Conservation (phyloP, 2,888 invertebrate species). For the Meta bourneti region DNA sequence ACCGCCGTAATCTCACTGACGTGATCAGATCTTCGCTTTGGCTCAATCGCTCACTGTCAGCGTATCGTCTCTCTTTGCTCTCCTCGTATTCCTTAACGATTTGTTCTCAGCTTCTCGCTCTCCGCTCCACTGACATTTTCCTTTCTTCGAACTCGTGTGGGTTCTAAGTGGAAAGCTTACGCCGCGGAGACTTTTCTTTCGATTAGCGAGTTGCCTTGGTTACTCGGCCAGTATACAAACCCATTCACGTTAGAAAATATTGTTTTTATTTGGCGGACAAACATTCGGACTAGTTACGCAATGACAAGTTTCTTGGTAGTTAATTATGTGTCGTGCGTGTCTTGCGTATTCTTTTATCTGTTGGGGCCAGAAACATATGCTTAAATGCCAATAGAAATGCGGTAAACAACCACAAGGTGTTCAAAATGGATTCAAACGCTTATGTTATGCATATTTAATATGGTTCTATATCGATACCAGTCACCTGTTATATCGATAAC, state of each 20-base stretch:
- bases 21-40: neutral
- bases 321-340: neutral
- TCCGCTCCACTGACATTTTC: slow-evolving; percentile 28
- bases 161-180: slow-evolving; percentile 45
- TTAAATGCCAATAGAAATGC: too few relatives aligned
- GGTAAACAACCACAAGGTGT: too few relatives aligned
- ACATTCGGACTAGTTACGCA: neutral
- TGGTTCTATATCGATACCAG: too few relatives aligned
- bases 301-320: neutral
- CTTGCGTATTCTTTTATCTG: neutral
- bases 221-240: slow-evolving; percentile 57
- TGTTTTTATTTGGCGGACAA: slow-evolving; percentile 9
- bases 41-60: neutral
- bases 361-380: neutral
- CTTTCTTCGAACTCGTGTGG: slow-evolving; percentile 43
- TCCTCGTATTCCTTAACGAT: slow-evolving; percentile 16
- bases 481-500: too few relatives aligned
- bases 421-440: too few relatives aligned
- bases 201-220: slow-evolving; percentile 62
- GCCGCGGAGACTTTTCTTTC: slow-evolving; percentile 23
- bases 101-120: neutral
- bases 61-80: neutral
- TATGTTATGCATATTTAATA: too few relatives aligned
- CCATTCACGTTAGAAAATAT: slow-evolving; percentile 7
- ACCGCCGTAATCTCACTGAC: slow-evolving; percentile 43